Percentiles rank a stretch among this genome's conserved stretches.
phyloP scores from a whole-genome alignment of 2,888 invertebrate species.

The Aphodius granarius region DNA sequence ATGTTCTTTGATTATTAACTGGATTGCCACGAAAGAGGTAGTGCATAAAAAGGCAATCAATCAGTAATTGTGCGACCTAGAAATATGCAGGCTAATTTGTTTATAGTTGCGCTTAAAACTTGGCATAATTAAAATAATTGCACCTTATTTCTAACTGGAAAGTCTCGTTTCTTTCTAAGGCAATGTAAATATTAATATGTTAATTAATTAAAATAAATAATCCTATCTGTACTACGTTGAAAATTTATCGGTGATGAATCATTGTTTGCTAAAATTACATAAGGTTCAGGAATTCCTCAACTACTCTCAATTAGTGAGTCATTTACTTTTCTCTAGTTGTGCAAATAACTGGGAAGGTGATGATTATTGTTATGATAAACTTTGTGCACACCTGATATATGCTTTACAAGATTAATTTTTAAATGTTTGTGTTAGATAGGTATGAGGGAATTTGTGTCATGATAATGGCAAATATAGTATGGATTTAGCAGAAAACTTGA shows the following conservation, averaged over 20 bases:
- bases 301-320: not conserved
- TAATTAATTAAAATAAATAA: not conserved
- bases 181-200: not conserved
- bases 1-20: not conserved
- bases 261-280: not conserved
- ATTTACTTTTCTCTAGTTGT: not conserved
- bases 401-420: not conserved
- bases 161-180: not conserved
- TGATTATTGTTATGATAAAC: not conserved
- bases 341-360: not conserved
- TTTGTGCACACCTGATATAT: no score
- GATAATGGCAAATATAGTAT: no score
- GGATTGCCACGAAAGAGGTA: not conserved
- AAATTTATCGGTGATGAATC: not conserved
- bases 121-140: not conserved
- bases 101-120: not conserved
- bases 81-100: not conserved
- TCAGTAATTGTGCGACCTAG: not conserved
- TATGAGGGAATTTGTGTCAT: no score
- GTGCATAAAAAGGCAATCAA: conserved; percentile 5
- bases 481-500: no score
- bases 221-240: not conserved
- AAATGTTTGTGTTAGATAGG: not conserved
- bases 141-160: not conserved
- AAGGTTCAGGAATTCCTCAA: not conserved